Base-by-base conservation (phyloP, 2,888 invertebrate species). In the Clunio marinus region DNA sequence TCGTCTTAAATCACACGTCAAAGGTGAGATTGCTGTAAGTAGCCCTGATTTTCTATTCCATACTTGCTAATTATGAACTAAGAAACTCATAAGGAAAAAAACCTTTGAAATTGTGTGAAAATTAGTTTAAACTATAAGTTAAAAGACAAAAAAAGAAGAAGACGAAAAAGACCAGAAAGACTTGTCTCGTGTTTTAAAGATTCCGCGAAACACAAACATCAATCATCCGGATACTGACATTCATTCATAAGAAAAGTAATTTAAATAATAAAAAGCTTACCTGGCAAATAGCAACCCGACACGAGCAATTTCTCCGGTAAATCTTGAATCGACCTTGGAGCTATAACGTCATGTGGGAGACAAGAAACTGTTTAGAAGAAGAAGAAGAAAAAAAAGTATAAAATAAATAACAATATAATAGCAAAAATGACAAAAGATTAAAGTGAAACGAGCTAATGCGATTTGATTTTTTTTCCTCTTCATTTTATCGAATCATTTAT, bases 211-310 rank as follows among this genome's bases (percentile, higher is more conserved):
- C n/a, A n/a, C n/a, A n/a, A n/a, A n/a, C n/a, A n/a, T n/a, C n/a
- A n/a, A n/a, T 51, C 51, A 51, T 57, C 27, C 57, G 57, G 57
- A 57, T 57, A 27, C 22, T 25, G n/a, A 8, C 27, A 15, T 27
- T 17, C 7, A 15, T 8, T 10, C 5, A 4, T 8, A 55, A 55
- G 4, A 55, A 45, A 20, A 10, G 17, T 55, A 20, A 55, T 22
- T 55, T 55, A 8, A 7, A 22, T 22, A 5, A n/a, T 55, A 5
- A 25, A 20, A 24, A 57, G 5, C 81, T 81, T 79, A 87, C 87
- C 87, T 77, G 87, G 87, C 75, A 87, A 81, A 77, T 85, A 84
- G 74, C 88, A 83, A 73, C 87, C 87, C 71, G 86, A 85, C 79
- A 83, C 83, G 71, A 87, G 79, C 71, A 86, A 80, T 74, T 84